phyloP scores from a whole-genome alignment of 2,888 invertebrate genomes.

The Stenolophus ochropezus region DNA sequence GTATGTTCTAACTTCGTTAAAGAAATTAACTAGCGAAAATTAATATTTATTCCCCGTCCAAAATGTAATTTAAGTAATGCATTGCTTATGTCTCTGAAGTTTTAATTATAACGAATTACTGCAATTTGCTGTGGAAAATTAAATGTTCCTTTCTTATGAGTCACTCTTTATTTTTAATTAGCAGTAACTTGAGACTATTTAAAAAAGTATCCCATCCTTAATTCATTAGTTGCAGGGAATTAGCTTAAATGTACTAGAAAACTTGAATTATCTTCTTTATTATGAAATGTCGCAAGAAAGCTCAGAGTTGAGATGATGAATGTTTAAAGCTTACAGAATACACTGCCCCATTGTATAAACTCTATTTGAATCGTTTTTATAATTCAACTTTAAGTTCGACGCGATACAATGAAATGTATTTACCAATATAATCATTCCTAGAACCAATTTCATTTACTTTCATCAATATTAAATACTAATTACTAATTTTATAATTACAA shows the following conservation, averaged over 20 bases:
- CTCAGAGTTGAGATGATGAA: neutral
- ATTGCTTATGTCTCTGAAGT: conserved; percentile 54
- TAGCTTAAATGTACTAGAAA: conserved; percentile 8
- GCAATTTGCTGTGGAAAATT: conserved; percentile 58
- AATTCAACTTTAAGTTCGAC: neutral
- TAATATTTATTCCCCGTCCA: conserved; percentile 56
- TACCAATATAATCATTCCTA: neutral
- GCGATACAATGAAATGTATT: neutral
- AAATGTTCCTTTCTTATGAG: conserved; percentile 53
- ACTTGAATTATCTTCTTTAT: conserved; percentile 14
- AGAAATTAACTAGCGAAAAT: conserved; percentile 53
- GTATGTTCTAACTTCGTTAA: conserved; percentile 46
- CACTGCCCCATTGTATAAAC: neutral
- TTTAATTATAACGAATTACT: conserved; percentile 59
- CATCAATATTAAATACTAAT: neutral
- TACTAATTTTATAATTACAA: neutral
- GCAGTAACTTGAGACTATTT: conserved; percentile 51
- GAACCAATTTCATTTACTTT: neutral
- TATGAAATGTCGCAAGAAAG: conserved; percentile 11
- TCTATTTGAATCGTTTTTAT: neutral
- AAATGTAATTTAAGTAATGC: conserved; percentile 58
- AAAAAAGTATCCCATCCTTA: conserved; percentile 4
- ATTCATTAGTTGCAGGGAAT: conserved; percentile 27
- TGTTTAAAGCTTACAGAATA: neutral
- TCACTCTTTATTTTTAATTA: conserved; percentile 55